Base-by-base conservation (phyloP, 2,113 vertebrate genomes). In the Cygnus buccinator region DNA sequence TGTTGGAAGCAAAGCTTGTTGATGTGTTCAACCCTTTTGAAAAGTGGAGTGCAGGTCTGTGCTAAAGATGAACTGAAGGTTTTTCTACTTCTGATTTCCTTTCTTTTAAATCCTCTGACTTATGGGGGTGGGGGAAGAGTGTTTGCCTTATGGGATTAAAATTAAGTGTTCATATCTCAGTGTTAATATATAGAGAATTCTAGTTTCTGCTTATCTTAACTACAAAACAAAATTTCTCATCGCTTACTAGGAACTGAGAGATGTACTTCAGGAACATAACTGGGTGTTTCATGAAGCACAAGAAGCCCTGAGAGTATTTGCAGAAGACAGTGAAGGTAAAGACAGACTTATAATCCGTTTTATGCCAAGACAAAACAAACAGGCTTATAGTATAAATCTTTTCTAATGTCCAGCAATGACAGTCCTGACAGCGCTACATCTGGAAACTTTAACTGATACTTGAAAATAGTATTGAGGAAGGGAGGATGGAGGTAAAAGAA, bases 201-300 rank as follows among this genome's bases (percentile, higher is more conserved):
- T 25, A 54, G 35, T 11, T 84, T 72, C 43, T 89, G 9, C 6
- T 94, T 78, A 23, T 77, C 65, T 74, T 59, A 82, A 52, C 82
- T 77, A 85, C 54, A 81, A 70, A 83, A 44, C 54, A 87, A 19
- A 95, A 75, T 68, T 52, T 80, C 80, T 96, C 81, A 33, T 82
- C 22, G 46, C 84, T 96, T 70, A 74, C 70, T 94, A 99, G 99
- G 99, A 99, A 90, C 97, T 99, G 89, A 98, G 98, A 90, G 97
- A 98, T 61, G 98, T 99, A 50, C 98, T 99, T 87, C 97, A 98
- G 90, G 98, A 99, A 57, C 99, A 99, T 84, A 98, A 99, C 77
- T 99, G 99, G 99, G 98, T 99, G 88, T 98, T 98, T 89, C 97
- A 98, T 29, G 98, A 99, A 87, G 98, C 99, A 59, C 93, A 98